Evolutionary conservation across 2,888 invertebrate species (phyloP).

Genomic region (Amorpha juglandis): DNA sequence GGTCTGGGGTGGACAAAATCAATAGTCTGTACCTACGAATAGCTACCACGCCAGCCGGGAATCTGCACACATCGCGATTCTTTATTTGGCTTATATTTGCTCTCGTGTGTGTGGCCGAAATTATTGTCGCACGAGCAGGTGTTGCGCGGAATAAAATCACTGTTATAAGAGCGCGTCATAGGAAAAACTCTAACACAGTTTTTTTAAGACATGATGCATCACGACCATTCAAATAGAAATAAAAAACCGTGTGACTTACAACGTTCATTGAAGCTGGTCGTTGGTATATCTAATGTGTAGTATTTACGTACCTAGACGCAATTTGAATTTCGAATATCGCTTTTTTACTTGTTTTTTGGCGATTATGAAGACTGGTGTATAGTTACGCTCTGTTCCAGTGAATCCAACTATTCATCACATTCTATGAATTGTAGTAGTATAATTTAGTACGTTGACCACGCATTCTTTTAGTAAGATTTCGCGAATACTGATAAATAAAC

Average conservation of each 20-base stretch:
- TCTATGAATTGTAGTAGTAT: background rate
- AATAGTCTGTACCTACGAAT: constrained; percentile 78
- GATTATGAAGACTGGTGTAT: background rate
- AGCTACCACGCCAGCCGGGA: constrained; percentile 65
- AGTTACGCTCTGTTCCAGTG: background rate
- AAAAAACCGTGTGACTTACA: background rate
- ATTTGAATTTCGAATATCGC: background rate
- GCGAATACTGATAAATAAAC: constrained; percentile 39
- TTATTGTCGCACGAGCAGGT: constrained; percentile 70
- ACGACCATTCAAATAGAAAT: background rate
- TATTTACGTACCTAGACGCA: background rate
- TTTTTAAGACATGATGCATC: background rate
- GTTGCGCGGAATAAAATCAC: constrained; percentile 39
- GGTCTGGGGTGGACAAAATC: constrained; percentile 83
- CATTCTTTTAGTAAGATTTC: constrained; percentile 32
- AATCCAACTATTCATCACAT: background rate
- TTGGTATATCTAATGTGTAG: background rate
- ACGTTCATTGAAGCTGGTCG: constrained; percentile 13
- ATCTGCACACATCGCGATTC: constrained; percentile 77
- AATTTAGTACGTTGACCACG: constrained; percentile 10
- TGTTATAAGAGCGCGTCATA: background rate
- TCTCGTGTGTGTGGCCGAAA: constrained; percentile 55
- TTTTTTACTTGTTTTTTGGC: background rate
- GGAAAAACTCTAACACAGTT: background rate
- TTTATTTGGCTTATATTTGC: constrained; percentile 70